phyloP scores from a whole-genome alignment of 2,113 vertebrate species.

The Conger conger region DNA sequence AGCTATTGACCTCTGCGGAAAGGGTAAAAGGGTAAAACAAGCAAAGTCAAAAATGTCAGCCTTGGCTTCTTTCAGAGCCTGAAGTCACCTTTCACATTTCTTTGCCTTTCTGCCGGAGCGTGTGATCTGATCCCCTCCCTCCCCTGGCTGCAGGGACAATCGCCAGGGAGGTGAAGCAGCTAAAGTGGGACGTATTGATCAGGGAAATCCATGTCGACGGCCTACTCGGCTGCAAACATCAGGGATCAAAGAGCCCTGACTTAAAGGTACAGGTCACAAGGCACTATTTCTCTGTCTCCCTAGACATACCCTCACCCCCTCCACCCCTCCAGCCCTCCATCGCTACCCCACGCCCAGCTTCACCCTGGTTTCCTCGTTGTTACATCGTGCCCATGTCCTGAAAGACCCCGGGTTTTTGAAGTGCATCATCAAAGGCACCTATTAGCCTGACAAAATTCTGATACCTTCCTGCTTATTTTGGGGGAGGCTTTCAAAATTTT shows the following conservation, averaged over 20 bases:
- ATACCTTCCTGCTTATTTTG: constrained; percentile 15
- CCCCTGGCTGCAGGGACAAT: constrained; percentile 45
- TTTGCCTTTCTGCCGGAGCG: constrained; percentile 52
- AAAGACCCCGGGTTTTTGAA: not conserved
- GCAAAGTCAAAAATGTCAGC: constrained; percentile 6
- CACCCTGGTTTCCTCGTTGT: not conserved
- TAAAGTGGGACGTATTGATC: constrained; percentile 71
- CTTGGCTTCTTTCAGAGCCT: constrained; percentile 16
- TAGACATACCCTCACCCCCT: constrained; percentile 22
- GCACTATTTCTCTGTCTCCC: constrained; percentile 52
- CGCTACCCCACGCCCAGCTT: not conserved
- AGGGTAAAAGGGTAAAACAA: constrained; percentile 12
- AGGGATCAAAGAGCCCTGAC: constrained; percentile 64
- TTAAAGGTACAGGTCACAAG: constrained; percentile 59
- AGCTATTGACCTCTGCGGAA: constrained; percentile 18
- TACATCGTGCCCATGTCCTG: not conserved
- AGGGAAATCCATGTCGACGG: constrained; percentile 52
- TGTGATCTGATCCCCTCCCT: constrained; percentile 46
- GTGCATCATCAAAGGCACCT: not conserved
- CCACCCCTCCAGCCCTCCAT: not conserved
- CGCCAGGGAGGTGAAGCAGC: constrained; percentile 65
- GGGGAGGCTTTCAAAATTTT: constrained; percentile 17
- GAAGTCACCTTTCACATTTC: constrained; percentile 42
- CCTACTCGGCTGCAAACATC: constrained; percentile 67
- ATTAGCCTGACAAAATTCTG: constrained; percentile 6